Base-by-base conservation (phyloP, 2,888 invertebrate genomes). In the Lymantria monacha region DNA sequence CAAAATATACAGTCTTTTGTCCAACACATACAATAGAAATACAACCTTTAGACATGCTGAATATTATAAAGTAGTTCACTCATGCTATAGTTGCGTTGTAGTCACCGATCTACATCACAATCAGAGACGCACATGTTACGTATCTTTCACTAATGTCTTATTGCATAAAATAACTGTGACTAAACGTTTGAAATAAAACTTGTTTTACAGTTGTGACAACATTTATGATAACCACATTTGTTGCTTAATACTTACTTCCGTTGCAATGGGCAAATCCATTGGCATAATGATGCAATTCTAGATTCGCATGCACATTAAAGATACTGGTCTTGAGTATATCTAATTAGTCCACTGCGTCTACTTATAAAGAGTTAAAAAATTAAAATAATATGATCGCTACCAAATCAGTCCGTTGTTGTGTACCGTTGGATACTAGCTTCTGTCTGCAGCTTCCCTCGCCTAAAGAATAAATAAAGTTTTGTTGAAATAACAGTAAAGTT, bases 81-180 rank as follows among this genome's bases (percentile, higher is more conserved):
- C 48, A 54, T 52, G 57, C 45, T 7, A 11, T 47, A 7, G 36
- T 37, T 30, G 13, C 49, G 42, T 41, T 13, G 10, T 9, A 10
- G 37, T 44, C 46, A 54, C 51, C 45, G 47, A 53, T 49, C 51
- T 44, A 55, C 51, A 59, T 62, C 54, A 59, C 48, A 55, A 30
- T 31, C 31, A 58, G 52, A 56, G 59, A 52, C 55, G 57, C 50
- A 63, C 51, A 10, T 33, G 48, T 48, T 47, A 49, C 50, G 50
- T 56, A 62, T 57, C 42, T 49, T 53, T 54, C 51, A 57, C 53
- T 53, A 57, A 64, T 64, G 55, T 46, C 48, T 42, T 48, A 46
- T 62, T 61, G 57, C 59, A 54, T 53, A 55, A 63, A 48, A 38
- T 36, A 31, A 46, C 22, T 50, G 56, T 56, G 54, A 61, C 53